These are phyloP conservation scores for Polypedilum vanderplanki DNA, from an alignment of 1,140 invertebrate genomes.

Conservation along the genomic window DNA sequence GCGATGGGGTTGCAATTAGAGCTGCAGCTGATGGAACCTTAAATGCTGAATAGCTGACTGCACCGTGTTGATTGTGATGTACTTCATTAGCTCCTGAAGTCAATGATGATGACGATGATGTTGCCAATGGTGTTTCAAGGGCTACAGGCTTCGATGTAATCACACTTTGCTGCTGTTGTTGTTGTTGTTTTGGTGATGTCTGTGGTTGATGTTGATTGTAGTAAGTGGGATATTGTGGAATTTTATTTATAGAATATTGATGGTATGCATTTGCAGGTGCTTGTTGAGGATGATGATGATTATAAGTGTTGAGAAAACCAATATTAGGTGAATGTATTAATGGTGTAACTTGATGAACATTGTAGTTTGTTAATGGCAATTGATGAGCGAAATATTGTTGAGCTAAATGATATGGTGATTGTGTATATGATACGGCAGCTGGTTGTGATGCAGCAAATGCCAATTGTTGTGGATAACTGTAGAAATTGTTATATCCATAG, in stretches of 20 bases:
- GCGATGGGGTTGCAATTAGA: neutral
- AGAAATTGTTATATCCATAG: neutral
- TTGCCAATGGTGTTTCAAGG: neutral
- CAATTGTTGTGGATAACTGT: neutral
- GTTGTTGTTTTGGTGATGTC: neutral
- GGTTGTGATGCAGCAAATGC: conserved; percentile 8
- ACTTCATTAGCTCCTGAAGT: neutral
- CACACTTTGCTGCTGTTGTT: neutral
- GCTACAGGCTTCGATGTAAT: conserved; percentile 21
- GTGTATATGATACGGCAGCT: neutral
- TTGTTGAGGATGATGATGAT: neutral
- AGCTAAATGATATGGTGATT: neutral
- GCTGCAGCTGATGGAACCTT: neutral
- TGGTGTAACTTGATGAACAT: neutral
- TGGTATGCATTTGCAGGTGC: neutral
- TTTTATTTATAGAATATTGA: neutral
- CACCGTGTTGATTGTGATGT: conserved; percentile 1
- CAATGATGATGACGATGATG: neutral
- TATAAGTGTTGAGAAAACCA: too few species aligned
- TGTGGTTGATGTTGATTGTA: neutral
- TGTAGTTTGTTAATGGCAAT: neutral
- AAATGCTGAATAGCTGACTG: neutral
- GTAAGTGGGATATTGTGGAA: neutral
- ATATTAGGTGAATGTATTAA: too few species aligned
- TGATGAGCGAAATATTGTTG: neutral